These are phyloP conservation scores for Holacanthella duospinosa DNA, from an alignment of 2,888 invertebrate genomes.

Conservation along the genomic window DNA sequence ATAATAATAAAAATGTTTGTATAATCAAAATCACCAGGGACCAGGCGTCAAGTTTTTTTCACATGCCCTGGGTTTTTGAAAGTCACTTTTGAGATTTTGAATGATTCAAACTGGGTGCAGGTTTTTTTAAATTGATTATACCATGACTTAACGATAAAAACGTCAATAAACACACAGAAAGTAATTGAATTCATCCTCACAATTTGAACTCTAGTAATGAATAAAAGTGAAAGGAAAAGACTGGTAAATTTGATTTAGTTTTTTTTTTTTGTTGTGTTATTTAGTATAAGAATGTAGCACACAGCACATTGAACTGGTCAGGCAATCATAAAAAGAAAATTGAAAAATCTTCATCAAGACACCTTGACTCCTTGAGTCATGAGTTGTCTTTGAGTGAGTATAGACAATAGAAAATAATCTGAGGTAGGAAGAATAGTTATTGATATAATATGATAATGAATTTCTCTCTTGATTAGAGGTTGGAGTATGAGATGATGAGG, in stretches of 20 bases:
- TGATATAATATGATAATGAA: background rate
- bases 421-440: background rate
- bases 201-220: too few relatives aligned
- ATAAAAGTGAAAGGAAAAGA: slow-evolving; percentile 1
- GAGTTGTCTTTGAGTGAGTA: background rate
- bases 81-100: too few relatives aligned
- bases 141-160: background rate
- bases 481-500: background rate
- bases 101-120: too few relatives aligned
- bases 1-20: too few relatives aligned
- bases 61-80: too few relatives aligned
- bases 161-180: too few relatives aligned
- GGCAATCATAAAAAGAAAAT: background rate
- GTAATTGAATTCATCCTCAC: too few relatives aligned
- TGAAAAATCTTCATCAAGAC: background rate
- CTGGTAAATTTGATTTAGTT: background rate
- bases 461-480: background rate
- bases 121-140: too few relatives aligned
- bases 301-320: slow-evolving; percentile 3
- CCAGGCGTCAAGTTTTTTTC: too few relatives aligned
- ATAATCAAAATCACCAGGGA: too few relatives aligned
- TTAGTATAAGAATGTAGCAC: too few relatives aligned
- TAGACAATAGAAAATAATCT: background rate
- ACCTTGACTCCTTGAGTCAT: background rate
- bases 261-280: too few relatives aligned